Conservation (phyloP, 2,797 vertebrate species). For the Chrysocyon brachyurus region DNA sequence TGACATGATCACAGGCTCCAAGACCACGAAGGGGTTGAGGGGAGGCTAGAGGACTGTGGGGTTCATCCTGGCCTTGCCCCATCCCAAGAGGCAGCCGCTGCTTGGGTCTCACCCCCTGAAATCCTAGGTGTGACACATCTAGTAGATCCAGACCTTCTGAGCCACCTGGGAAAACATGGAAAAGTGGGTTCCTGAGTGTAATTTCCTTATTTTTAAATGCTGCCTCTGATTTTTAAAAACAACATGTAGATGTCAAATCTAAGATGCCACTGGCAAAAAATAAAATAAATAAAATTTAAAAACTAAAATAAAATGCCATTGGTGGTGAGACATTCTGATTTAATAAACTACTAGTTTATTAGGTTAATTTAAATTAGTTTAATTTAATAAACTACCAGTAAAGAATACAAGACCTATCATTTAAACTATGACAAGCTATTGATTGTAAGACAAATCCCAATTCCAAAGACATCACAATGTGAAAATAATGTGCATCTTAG, state of each 20-base stretch:
- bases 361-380: too few relatives aligned
- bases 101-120: neutral
- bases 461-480: neutral
- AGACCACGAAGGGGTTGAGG: neutral
- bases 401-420: neutral
- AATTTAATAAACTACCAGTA: neutral
- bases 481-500: neutral
- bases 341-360: neutral
- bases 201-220: neutral
- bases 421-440: neutral
- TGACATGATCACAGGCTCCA: too few relatives aligned
- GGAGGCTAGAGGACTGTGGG: neutral
- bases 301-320: neutral
- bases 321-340: neutral
- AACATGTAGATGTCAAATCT: neutral
- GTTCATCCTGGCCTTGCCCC: neutral
- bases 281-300: too few relatives aligned
- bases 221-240: neutral
- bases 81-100: neutral
- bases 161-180: neutral
- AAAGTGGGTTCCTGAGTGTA: neutral
- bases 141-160: neutral
- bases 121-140: too few relatives aligned
- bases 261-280: neutral
- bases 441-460: neutral